These are phyloP conservation scores for Ormyrus nitidulus DNA, from an alignment of 2,888 invertebrate genomes.

Conservation along the genomic window DNA sequence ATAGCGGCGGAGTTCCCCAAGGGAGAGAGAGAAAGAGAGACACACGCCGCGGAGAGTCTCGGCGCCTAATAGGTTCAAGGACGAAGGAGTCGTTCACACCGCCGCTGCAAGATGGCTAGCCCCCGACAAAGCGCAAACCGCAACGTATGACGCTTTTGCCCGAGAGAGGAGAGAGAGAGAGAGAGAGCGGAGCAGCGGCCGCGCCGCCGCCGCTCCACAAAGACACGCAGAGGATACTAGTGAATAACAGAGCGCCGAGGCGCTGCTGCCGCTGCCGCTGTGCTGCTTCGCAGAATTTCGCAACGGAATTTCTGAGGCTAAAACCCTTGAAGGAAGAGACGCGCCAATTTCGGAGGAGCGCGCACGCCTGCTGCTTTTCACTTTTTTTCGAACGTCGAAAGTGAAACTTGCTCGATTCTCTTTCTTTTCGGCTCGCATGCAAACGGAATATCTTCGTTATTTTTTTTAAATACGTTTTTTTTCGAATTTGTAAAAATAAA, in stretches of 20 bases:
- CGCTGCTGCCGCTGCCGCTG: no score
- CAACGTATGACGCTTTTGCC: constrained; percentile 55
- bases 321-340: no score
- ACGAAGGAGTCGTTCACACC: constrained; percentile 64
- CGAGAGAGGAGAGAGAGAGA: neutral
- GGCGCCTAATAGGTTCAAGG: constrained; percentile 64
- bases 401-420: no score
- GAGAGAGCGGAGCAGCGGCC: neutral
- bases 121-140: constrained; percentile 58
- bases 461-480: no score
- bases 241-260: neutral
- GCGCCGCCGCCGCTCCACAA: constrained; percentile 1
- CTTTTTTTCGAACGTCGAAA: no score
- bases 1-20: neutral
- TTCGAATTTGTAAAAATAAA: no score
- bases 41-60: constrained; percentile 48
- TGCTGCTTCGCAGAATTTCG: no score
- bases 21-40: constrained; percentile 31
- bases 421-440: no score
- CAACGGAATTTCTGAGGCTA: no score
- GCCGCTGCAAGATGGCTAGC: constrained; percentile 60
- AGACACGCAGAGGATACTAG: neutral
- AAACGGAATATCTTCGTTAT: no score
- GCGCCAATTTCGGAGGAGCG: no score
- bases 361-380: no score